These are phyloP conservation scores for Ennomos quercinarius DNA, from an alignment of 2,888 invertebrate species.

Conservation along the genomic window DNA sequence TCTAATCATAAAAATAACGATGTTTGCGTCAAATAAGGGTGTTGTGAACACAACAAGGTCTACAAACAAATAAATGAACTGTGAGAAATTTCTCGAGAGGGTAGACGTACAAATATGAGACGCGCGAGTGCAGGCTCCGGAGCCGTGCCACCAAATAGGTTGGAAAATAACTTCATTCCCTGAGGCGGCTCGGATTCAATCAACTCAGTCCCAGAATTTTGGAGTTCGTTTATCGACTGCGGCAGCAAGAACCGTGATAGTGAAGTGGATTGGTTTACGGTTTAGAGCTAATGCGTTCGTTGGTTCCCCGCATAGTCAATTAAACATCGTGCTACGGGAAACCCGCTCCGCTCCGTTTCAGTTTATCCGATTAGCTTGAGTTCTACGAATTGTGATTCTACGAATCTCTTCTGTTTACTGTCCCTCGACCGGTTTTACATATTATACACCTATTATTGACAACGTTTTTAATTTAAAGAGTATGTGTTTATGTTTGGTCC, in stretches of 20 bases:
- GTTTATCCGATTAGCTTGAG: constrained; percentile 18
- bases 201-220: constrained; percentile 76
- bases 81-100: constrained; percentile 78
- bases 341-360: constrained; percentile 22
- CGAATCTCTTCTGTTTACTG: background rate
- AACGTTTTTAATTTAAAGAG: too few relatives aligned
- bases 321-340: constrained; percentile 38
- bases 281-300: constrained; percentile 38
- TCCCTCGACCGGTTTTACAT: background rate
- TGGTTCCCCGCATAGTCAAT: constrained; percentile 45
- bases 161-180: constrained; percentile 82
- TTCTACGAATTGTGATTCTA: constrained; percentile 8
- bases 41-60: constrained; percentile 66
- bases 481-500: too few relatives aligned
- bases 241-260: constrained; percentile 63
- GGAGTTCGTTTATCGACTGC: constrained; percentile 78
- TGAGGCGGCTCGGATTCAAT: constrained; percentile 80
- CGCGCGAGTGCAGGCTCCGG: constrained; percentile 57
- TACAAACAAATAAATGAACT: constrained; percentile 80
- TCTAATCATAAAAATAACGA: constrained; percentile 56
- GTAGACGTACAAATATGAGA: constrained; percentile 67
- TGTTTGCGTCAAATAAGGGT: constrained; percentile 58
- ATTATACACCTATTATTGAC: too few relatives aligned
- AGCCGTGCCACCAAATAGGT: constrained; percentile 77
- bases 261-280: constrained; percentile 64